Evolutionary conservation across 2,888 invertebrate species (phyloP).

Genomic region (Embidobia sp.): DNA sequence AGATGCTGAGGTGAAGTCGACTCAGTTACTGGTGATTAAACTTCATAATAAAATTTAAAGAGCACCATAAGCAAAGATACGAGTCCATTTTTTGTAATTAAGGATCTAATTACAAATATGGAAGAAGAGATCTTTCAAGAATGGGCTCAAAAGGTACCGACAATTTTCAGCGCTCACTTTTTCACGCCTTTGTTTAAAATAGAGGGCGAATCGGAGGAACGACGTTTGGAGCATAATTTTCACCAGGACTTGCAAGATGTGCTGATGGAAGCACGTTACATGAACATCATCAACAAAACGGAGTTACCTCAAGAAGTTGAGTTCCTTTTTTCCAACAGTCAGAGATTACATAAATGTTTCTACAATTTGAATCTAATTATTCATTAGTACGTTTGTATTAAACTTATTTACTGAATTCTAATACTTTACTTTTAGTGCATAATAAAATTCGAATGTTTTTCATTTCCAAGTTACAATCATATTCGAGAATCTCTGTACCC

Average conservation of each 20-base stretch:
- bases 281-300: constrained; percentile 85
- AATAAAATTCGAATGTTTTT: neutral
- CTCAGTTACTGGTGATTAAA: neutral
- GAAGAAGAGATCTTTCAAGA: constrained; percentile 85
- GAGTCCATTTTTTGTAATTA: constrained; percentile 5
- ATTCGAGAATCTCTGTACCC: constrained; percentile 87
- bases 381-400: neutral
- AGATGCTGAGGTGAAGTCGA: too few species aligned
- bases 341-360: constrained; percentile 84
- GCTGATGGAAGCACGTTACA: constrained; percentile 91
- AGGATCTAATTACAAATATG: constrained; percentile 84
- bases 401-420: neutral
- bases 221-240: constrained; percentile 86
- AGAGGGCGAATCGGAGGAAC: constrained; percentile 78
- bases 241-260: constrained; percentile 87
- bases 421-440: neutral
- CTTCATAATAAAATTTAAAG: neutral
- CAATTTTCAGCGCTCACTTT: constrained; percentile 85
- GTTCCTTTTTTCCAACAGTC: constrained; percentile 86
- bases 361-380: neutral
- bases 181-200: constrained; percentile 85
- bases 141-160: constrained; percentile 87
- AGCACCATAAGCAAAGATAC: too few species aligned
- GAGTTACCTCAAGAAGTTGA: constrained; percentile 85
- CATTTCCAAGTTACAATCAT: constrained; percentile 88